Conservation (phyloP, 2,113 vertebrate species). For the Lampris megalopsis region DNA sequence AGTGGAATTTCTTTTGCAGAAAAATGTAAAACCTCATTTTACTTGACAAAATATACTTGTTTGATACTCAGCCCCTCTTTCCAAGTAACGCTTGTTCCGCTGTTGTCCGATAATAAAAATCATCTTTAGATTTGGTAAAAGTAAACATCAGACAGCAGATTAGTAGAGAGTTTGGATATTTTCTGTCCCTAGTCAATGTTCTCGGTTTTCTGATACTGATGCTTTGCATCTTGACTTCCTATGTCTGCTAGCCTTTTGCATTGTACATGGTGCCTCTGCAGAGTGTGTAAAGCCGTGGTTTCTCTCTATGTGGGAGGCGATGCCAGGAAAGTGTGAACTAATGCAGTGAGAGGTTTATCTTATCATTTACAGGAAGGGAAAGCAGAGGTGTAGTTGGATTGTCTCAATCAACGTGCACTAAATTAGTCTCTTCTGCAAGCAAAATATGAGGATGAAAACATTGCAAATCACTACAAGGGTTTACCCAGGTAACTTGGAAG, state of each 20-base stretch:
- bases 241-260: slow-evolving; percentile 45
- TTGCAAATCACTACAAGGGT: too few relatives aligned
- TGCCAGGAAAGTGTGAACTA: slow-evolving; percentile 57
- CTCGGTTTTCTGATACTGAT: slow-evolving; percentile 33
- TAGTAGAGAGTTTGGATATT: background rate
- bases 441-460: too few relatives aligned
- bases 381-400: slow-evolving; percentile 5
- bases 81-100: too few relatives aligned
- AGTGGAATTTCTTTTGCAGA: too few relatives aligned
- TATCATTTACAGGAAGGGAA: slow-evolving; percentile 72
- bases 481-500: too few relatives aligned
- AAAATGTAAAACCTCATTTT: too few relatives aligned
- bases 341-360: slow-evolving; percentile 28
- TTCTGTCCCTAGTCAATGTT: slow-evolving; percentile 5
- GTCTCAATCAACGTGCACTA: background rate
- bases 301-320: slow-evolving; percentile 70
- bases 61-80: too few relatives aligned
- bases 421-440: background rate
- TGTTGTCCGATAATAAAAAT: too few relatives aligned
- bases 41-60: too few relatives aligned
- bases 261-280: slow-evolving; percentile 52
- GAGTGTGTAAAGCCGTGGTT: slow-evolving; percentile 60
- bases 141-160: background rate
- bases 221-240: slow-evolving; percentile 73
- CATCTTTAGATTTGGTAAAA: background rate